Evolutionary conservation across 2,888 invertebrate species (phyloP).

Genomic region (Scaptomyza polygonia): DNA sequence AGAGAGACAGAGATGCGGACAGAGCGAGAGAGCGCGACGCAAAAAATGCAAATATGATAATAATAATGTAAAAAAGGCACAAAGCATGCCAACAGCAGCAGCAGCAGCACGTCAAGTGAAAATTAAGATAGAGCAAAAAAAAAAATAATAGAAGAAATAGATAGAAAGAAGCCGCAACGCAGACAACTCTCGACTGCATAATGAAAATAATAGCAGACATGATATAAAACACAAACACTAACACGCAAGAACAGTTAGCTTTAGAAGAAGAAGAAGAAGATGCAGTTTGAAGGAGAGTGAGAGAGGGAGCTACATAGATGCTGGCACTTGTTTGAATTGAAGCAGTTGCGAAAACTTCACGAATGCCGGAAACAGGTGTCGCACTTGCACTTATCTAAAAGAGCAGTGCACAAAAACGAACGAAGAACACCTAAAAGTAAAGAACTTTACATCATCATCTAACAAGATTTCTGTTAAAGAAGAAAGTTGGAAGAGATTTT

Average conservation of each 20-base stretch:
- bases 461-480: neutral
- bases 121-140: conserved; percentile 64
- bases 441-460: conserved; percentile 32
- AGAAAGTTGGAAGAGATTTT: neutral
- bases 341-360: conserved; percentile 32
- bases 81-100: conserved; percentile 40
- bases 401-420: neutral
- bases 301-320: conserved; percentile 7
- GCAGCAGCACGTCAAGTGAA: conserved; percentile 73
- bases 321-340: conserved; percentile 29
- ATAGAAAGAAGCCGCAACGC: conserved; percentile 28
- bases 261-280: neutral
- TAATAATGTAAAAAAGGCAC: conserved; percentile 63
- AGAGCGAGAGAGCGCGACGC: conserved; percentile 6
- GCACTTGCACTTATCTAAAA: conserved; percentile 49
- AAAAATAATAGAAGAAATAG: neutral
- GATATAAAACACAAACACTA: conserved; percentile 29
- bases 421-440: conserved; percentile 10
- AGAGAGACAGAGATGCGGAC: conserved; percentile 2
- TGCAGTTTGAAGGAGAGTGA: conserved; percentile 2
- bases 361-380: conserved; percentile 73
- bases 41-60: conserved; percentile 77
- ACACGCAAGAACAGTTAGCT: conserved; percentile 18
- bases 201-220: conserved; percentile 68
- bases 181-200: conserved; percentile 55